phyloP scores from a whole-genome alignment of 2,113 vertebrate species.

The Crypturellus undulatus region DNA sequence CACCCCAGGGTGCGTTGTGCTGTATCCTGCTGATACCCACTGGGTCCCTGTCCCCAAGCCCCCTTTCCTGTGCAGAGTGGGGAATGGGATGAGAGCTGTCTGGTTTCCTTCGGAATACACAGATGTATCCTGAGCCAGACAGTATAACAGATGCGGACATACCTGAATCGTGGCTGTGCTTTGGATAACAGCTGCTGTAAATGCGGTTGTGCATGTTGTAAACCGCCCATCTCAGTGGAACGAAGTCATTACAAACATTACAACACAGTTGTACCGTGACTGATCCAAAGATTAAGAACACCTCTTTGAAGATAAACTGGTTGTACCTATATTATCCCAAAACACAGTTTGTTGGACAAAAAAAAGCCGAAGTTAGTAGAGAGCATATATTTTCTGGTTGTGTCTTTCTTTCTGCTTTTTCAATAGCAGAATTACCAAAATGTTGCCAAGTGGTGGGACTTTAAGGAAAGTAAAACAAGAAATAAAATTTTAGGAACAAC shows the following conservation, averaged over 20 bases:
- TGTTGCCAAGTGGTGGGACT: not conserved
- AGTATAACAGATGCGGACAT: not conserved
- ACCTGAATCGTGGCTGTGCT: not conserved
- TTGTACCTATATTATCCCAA: not conserved
- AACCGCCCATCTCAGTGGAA: not conserved
- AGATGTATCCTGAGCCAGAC: not conserved
- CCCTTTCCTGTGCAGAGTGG: not conserved
- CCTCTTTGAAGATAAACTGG: not conserved
- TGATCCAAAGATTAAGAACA: not conserved
- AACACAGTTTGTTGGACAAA: not conserved
- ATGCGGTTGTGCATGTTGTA: not conserved
- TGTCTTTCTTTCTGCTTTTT: not conserved
- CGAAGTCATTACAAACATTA: not conserved
- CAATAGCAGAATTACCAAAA: not conserved
- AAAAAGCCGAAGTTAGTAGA: not conserved
- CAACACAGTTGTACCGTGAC: fast-evolving
- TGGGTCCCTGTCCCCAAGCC: not conserved
- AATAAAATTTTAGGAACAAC: not conserved
- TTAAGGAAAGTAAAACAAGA: not conserved
- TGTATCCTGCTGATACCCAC: not conserved
- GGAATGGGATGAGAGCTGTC: not conserved
- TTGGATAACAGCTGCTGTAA: not conserved
- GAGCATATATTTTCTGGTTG: not conserved
- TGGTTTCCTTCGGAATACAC: not conserved
- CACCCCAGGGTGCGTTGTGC: not conserved